Conservation (phyloP, 2,797 vertebrate genomes). For the Coregonus sp. region DNA sequence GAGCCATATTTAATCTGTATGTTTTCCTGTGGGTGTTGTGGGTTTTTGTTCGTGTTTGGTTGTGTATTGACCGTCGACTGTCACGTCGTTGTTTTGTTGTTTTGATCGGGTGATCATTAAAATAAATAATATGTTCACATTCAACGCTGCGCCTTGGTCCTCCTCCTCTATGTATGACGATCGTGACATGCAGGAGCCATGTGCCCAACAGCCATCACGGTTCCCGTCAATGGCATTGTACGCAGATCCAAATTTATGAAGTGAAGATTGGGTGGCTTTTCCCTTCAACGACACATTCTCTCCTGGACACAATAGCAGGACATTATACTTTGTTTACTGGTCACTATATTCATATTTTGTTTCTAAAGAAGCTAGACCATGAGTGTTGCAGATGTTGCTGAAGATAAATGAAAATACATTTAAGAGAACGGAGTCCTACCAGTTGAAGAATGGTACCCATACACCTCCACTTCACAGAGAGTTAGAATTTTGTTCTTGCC, state of each 20-base stretch:
- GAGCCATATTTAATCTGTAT: too few species aligned
- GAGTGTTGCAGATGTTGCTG: not conserved
- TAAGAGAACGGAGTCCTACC: not conserved
- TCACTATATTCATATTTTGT: too few species aligned
- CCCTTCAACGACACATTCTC: not conserved
- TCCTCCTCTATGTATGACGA: too few species aligned
- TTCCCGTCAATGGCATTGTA: constrained; percentile 9
- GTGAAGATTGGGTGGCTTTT: constrained; percentile 6
- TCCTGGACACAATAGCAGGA: not conserved
- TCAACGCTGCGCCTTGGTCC: too few species aligned
- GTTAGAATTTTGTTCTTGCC: not conserved
- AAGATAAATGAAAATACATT: too few species aligned
- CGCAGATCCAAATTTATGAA: not conserved
- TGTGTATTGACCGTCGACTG: too few species aligned
- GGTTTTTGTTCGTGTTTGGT: too few species aligned
- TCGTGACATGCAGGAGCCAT: constrained; percentile 4
- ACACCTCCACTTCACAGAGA: constrained; percentile 1
- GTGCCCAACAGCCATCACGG: not conserved
- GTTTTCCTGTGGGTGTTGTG: too few species aligned
- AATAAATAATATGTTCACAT: too few species aligned
- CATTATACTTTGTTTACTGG: not conserved
- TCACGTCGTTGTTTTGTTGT: too few species aligned
- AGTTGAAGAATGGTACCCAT: not conserved
- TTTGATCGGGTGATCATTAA: too few species aligned
- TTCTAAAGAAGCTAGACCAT: too few species aligned